A percentile compares a stretch with the other conserved stretches of the same genome.
Evolutionary conservation across 2,113 vertebrate genomes (phyloP).

Genomic region (Ictalurus punctatus): DNA sequence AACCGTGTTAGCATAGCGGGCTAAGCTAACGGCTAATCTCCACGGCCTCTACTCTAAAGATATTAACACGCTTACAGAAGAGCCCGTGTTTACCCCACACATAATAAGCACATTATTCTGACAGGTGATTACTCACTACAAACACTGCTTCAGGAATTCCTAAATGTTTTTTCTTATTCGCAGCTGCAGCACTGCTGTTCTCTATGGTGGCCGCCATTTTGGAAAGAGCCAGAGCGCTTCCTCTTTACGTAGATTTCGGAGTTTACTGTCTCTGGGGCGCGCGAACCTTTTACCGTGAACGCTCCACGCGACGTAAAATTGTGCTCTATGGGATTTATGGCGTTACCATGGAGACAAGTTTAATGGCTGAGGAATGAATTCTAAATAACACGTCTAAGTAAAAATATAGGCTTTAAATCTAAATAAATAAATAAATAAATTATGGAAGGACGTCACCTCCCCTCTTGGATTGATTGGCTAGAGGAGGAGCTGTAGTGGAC

Average conservation of each 20-base stretch:
- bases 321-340: no score
- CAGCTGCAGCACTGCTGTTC: constrained; percentile 70
- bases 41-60: background rate
- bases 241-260: constrained; percentile 57
- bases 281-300: no score
- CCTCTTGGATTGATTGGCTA: no score
- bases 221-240: constrained; percentile 68
- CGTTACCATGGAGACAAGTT: background rate
- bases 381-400: background rate
- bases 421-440: background rate
- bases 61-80: background rate
- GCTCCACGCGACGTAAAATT: background rate
- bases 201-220: constrained; percentile 88
- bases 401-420: background rate
- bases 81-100: background rate
- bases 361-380: background rate
- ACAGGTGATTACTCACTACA: constrained; percentile 76
- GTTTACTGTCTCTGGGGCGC: background rate
- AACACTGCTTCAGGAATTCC: constrained; percentile 92
- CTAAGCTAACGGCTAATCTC: constrained; percentile 9
- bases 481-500: no score
- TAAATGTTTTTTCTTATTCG: constrained; percentile 80
- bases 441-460: no score
- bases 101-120: background rate
- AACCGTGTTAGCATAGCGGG: constrained; percentile 5